These are phyloP conservation scores for Drosophila macrospina DNA, from an alignment of 2,888 invertebrate genomes.

Conservation along the genomic window DNA sequence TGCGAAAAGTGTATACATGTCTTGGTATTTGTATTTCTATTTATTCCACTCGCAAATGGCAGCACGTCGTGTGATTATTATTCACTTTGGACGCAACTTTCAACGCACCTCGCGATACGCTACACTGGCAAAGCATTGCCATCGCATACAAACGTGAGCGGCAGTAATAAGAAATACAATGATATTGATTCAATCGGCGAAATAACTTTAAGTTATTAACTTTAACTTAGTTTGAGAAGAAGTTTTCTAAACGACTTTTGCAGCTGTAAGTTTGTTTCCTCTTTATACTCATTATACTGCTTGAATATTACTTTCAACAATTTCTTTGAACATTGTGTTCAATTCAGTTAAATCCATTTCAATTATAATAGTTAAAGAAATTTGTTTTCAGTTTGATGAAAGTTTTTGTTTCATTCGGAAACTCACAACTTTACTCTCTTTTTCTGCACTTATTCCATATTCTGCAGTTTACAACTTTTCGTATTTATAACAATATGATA, in stretches of 20 bases:
- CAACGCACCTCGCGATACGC: constrained; percentile 55
- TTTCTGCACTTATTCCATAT: neutral
- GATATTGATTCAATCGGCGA: no score
- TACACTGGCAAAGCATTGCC: constrained; percentile 26
- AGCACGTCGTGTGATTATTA: constrained; percentile 74
- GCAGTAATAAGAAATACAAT: neutral
- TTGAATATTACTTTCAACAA: neutral
- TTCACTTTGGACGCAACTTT: constrained; percentile 69
- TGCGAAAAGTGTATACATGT: constrained; percentile 29
- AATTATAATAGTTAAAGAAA: neutral
- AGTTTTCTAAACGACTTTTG: no score
- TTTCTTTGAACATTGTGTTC: no score
- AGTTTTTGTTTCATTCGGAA: neutral
- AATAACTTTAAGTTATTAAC: no score
- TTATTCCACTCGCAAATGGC: constrained; percentile 77
- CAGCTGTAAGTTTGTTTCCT: no score
- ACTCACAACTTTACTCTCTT: no score
- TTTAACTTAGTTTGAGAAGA: no score
- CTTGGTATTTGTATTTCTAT: constrained; percentile 51
- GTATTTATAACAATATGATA: neutral
- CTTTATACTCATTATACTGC: no score
- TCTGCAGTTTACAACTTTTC: neutral
- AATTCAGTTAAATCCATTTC: no score
- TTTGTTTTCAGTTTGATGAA: neutral
- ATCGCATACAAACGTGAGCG: no score